Conservation (phyloP, 2,797 vertebrate genomes). For the Ibycter americanus region DNA sequence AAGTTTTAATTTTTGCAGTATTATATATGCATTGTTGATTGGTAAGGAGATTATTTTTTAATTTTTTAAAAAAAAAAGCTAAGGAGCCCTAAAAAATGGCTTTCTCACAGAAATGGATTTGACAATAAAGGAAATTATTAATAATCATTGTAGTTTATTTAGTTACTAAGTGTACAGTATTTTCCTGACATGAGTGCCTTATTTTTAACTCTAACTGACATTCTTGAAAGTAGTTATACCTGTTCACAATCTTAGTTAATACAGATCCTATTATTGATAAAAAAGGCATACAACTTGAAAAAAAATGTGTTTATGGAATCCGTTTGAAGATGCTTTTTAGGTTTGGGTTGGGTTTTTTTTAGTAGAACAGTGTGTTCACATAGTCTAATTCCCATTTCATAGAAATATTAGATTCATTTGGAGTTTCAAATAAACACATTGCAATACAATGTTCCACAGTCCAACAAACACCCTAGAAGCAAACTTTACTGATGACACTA, state of each 20-base stretch:
- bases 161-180: neutral
- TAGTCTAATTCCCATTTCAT: neutral
- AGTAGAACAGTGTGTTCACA: neutral
- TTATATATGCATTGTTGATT: neutral
- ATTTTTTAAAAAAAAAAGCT: neutral
- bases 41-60: neutral
- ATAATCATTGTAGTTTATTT: neutral
- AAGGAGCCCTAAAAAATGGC: neutral
- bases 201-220: neutral
- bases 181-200: neutral
- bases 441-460: neutral
- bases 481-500: neutral
- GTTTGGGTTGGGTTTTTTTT: neutral
- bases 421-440: neutral
- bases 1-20: neutral
- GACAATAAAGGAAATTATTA: neutral
- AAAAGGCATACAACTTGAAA: neutral
- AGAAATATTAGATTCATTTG: neutral
- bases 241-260: neutral
- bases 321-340: neutral
- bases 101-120: neutral
- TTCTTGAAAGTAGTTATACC: neutral
- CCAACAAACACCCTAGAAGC: neutral
- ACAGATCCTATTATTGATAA: neutral
- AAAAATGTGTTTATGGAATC: neutral